Conservation (phyloP, 2,113 vertebrate species). For the Sturnira hondurensis region DNA sequence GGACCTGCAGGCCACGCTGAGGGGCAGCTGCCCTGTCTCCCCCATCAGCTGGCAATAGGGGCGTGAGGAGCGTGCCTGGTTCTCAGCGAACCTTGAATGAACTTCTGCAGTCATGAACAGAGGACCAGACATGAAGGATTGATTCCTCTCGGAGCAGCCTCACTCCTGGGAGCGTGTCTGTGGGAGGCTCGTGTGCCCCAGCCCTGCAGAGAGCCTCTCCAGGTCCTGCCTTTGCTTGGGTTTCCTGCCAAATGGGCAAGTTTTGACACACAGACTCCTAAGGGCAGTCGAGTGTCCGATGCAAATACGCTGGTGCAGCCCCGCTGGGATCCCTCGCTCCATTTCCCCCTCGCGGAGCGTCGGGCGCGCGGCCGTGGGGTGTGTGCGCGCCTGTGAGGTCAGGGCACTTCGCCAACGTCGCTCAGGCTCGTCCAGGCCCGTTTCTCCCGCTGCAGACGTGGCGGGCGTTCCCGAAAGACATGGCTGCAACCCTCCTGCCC, state of each 20-base stretch:
- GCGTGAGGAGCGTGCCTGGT: not conserved
- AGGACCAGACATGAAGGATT: not conserved
- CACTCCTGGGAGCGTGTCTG: not conserved
- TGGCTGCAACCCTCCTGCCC: not conserved
- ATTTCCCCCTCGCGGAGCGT: conserved; percentile 74
- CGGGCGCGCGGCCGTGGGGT: conserved; percentile 28
- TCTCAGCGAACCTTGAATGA: not conserved
- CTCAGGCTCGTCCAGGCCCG: conserved; percentile 58
- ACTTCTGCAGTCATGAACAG: not conserved
- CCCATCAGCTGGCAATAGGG: not conserved
- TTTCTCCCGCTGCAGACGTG: conserved; percentile 30
- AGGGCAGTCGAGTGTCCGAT: conserved; percentile 77
- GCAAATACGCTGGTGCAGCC: conserved; percentile 64
- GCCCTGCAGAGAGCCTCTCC: not conserved
- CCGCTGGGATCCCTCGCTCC: conserved; percentile 67
- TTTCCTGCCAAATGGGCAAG: conserved; percentile 36
- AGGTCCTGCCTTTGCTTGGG: not conserved
- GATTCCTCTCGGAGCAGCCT: not conserved
- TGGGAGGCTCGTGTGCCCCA: not conserved
- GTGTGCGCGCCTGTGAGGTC: conserved; percentile 67
- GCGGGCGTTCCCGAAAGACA: not conserved
- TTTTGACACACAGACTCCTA: conserved; percentile 64
- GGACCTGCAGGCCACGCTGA: no score
- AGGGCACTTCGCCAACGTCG: conserved; percentile 71
- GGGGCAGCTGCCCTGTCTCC: not conserved